A percentile compares a stretch with the other conserved stretches of the same genome.
These are phyloP conservation scores for Petrolisthes manimaculis DNA, from an alignment of 2,888 invertebrate genomes.

Conservation along the genomic window DNA sequence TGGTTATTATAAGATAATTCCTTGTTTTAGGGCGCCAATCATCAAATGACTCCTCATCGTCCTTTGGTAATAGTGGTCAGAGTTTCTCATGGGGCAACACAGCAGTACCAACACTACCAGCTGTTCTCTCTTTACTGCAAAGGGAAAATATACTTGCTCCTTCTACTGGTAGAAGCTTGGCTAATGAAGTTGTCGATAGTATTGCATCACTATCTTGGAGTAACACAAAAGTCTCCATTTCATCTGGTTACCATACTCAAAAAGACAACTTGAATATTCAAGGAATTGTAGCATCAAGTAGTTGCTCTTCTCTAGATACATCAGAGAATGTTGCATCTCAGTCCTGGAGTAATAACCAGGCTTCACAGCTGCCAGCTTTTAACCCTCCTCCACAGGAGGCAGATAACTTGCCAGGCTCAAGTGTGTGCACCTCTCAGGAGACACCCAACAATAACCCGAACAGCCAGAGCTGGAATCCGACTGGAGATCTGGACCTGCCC, in stretches of 20 bases:
- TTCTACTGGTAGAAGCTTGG: constrained; percentile 23
- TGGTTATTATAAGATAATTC: constrained; percentile 34
- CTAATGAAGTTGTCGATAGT: constrained; percentile 34
- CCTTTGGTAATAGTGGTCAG: constrained; percentile 42
- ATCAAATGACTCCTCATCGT: constrained; percentile 34
- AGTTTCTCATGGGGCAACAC: constrained; percentile 53
- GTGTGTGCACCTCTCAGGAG: constrained; percentile 41
- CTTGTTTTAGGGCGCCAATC: constrained; percentile 56
- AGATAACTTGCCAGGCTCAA: constrained; percentile 45
- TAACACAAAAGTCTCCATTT: constrained; percentile 28
- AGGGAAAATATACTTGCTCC: constrained; percentile 43
- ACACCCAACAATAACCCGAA: constrained; percentile 8
- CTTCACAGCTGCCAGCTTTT: constrained; percentile 28
- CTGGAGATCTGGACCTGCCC: constrained; percentile 42
- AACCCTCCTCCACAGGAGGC: constrained; percentile 24
- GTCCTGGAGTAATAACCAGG: constrained; percentile 28
- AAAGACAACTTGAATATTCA: constrained; percentile 26
- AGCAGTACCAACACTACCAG: constrained; percentile 44
- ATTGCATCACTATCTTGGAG: constrained; percentile 38
- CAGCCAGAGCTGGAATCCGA: constrained; percentile 32
- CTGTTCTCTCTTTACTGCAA: constrained; percentile 50
- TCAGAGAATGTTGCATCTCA: constrained; percentile 38
- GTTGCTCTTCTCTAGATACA: constrained; percentile 37
- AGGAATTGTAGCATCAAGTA: constrained; percentile 29
- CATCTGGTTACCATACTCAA: constrained; percentile 3